Evolutionary conservation across 2,113 vertebrate species (phyloP), one percentile per base, ranked within the genome.

Genomic region (Syrrhaptes paradoxus): DNA sequence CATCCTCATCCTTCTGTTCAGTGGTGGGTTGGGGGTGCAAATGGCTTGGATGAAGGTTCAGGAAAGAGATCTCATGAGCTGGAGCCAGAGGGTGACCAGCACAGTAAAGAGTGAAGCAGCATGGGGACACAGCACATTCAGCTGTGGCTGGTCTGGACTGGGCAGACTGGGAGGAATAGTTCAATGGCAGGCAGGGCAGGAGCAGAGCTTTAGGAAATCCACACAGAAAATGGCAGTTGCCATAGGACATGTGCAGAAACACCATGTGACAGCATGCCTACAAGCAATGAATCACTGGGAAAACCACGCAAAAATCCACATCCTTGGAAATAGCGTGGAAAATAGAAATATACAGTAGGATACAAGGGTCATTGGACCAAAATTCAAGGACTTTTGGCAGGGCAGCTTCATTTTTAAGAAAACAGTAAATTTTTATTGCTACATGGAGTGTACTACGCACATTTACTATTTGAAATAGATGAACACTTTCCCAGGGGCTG

Each of bases 231-330:
- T 6, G 24, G 14, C 20, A 41, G 58, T 22, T 34, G 31, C 19
- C 48, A 38, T 45, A 66, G 73, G 43, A 24, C 28, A 28, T 9
- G 13, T 18, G 34, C 72, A 48, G 34, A 16, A 41, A 3, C 25
- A 46, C 5, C n/a, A 51, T 0, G 0, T 9, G 66, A 48, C 29
- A 63, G 11, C 52, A 52, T 2, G 6, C 13, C 51, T 48, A 10
- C 7, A 34, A 81, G 7, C 2, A 10, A 36, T 3, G 19, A 62
- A 51, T 11, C 68, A 4, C 29, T 14, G 38, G 12, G 57, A 75
- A 66, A 59, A 17, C 11, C 38, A n/a, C 66, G 24, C 7, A 38
- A 58, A 59, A 13, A 11, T 41, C 29, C 43, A 29, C 38, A 19
- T 45, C 59, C 74, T 63, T 57, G 22, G 57, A 54, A 22, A 22